Evolutionary conservation across 2,113 vertebrate genomes (phyloP).

Genomic region (pig (Sus scrofa)): DNA sequence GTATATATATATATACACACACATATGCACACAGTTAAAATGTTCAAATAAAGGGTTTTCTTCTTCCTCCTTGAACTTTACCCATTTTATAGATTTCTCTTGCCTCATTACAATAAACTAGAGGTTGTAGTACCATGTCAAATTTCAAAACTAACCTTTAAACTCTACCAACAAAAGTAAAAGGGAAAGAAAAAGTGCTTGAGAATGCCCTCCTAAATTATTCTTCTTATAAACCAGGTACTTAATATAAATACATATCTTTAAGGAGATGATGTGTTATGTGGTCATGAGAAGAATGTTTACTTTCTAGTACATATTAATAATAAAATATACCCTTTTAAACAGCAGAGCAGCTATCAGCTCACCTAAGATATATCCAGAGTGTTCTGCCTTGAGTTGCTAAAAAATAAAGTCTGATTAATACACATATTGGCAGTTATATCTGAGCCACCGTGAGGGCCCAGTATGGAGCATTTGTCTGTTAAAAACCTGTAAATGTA

Average conservation of each 20-base stretch:
- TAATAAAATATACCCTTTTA: not conserved
- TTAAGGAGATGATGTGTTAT: not conserved
- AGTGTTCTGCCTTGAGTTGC: not conserved
- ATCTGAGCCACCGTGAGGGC: not conserved
- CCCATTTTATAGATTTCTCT: too few relatives aligned
- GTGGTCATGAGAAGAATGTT: not conserved
- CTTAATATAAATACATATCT: constrained; percentile 10
- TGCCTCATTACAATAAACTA: too few relatives aligned
- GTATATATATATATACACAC: too few relatives aligned
- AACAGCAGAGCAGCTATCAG: not conserved
- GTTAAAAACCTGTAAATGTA: not conserved
- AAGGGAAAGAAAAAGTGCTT: not conserved
- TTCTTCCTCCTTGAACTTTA: too few relatives aligned
- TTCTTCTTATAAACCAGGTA: not conserved
- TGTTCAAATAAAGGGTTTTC: too few relatives aligned
- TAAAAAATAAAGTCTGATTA: not conserved
- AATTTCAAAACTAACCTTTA: not conserved
- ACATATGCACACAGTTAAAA: too few relatives aligned
- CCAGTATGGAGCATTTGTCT: not conserved
- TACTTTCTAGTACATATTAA: not conserved
- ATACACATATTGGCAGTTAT: not conserved
- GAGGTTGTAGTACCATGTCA: too few relatives aligned
- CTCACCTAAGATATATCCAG: not conserved
- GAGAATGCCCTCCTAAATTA: not conserved
- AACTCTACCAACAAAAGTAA: not conserved